A percentile compares a stretch with the other conserved stretches of the same genome.
Evolutionary conservation across 2,113 vertebrate species (phyloP).

Genomic region (Coregonus clupeaformis): DNA sequence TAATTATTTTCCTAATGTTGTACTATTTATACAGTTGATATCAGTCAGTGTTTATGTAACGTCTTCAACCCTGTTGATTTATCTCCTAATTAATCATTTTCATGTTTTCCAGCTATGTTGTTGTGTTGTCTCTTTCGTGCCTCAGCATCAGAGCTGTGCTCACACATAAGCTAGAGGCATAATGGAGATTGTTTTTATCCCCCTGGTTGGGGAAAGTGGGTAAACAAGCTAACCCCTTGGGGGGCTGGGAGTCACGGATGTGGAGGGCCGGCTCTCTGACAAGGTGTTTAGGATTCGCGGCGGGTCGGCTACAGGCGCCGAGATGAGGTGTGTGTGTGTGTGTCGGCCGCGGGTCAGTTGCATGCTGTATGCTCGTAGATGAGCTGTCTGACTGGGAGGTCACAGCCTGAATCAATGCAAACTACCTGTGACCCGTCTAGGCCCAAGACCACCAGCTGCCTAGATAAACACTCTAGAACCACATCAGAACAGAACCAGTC

Average conservation of each 20-base stretch:
- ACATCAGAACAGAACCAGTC: too few species aligned
- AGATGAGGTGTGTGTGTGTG: slow-evolving; percentile 1
- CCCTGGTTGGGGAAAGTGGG: slow-evolving; percentile 45
- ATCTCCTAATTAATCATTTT: neutral
- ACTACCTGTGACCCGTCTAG: neutral
- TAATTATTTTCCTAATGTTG: too few species aligned
- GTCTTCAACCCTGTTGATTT: neutral
- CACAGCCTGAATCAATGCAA: neutral
- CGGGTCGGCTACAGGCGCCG: slow-evolving; percentile 2
- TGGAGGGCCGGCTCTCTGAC: slow-evolving; percentile 11
- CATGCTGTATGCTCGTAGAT: neutral
- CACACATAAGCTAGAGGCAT: slow-evolving; percentile 66
- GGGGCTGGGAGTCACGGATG: slow-evolving; percentile 29
- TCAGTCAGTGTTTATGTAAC: neutral
- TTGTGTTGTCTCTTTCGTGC: slow-evolving; percentile 14
- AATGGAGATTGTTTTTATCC: slow-evolving; percentile 59
- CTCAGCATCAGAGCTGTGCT: slow-evolving; percentile 56
- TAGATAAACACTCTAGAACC: too few species aligned
- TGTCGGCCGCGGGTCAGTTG: neutral
- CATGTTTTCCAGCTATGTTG: slow-evolving; percentile 1
- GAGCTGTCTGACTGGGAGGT: neutral
- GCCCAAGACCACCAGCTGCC: neutral
- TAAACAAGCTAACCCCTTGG: slow-evolving; percentile 68
- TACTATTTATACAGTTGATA: slow-evolving; percentile 4
- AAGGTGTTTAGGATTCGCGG: slow-evolving; percentile 68